Evolutionary conservation across 2,797 vertebrate genomes (phyloP), one percentile per base, ranked within the genome.

Genomic region (Toxotes lorentzi): DNA sequence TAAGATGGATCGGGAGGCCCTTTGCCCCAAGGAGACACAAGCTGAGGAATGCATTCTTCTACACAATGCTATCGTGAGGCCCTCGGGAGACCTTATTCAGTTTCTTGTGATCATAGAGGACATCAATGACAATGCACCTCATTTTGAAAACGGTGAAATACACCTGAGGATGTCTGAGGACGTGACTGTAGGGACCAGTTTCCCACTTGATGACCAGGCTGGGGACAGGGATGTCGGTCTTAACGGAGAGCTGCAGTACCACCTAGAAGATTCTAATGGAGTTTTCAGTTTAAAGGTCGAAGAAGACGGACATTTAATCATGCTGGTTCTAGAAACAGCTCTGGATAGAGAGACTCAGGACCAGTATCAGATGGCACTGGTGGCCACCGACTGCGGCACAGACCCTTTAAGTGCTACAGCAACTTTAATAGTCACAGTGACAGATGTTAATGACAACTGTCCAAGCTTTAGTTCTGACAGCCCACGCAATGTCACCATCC

Each of bases 371-470:
- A 92, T 95, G 90, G 79, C 70, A 63, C 89, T 96, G 57, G 88
- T 95, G 70, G 94, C 93, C 32, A 83, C 84, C 1, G 95, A 96
- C 71, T 23, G 86, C 3, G 93, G 95, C 27, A 30, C 73, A 21
- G 79, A 83, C 19, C 87, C 93, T 76, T 89, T 93, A 58, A 95
- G 90, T 77, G 91, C 91, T 32, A 91, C 86, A 7, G 92, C 85
- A 53, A 85, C 86, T 73, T 79, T 97, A 75, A 84, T 88, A 58
- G 90, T 96, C 64, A 91, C 89, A 19, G 92, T 97, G 86, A 91
- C 83, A 35, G 95, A 97, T 69, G 88, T 95, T 65, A 93, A 96
- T 62, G 96, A 97, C 86, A 95, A 96, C 83, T 97, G 96, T 86
- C 96, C 95, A 5, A 83, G 81, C 68, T 96, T 96, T 63, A 82